Evolutionary conservation across 2,113 vertebrate genomes (phyloP).

Genomic region (Pampusana beccarii): DNA sequence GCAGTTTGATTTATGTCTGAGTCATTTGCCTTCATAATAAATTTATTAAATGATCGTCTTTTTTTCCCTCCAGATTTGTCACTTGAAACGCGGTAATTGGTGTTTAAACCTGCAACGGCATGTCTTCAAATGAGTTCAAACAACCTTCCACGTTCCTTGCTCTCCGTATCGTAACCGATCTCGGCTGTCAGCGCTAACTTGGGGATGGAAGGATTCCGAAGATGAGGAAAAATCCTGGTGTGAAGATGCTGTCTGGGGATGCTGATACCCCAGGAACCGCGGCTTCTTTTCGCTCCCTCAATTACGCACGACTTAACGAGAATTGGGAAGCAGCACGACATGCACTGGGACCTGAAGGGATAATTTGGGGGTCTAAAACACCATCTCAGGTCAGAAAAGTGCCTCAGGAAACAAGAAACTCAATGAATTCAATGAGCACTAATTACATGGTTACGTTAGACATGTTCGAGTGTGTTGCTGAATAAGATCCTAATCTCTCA

Average conservation of each 20-base stretch:
- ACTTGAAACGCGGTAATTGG: constrained; percentile 26
- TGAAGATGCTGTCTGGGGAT: neutral
- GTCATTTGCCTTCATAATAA: constrained; percentile 74
- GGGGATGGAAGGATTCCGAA: neutral
- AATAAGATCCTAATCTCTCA: neutral
- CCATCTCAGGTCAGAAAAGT: neutral
- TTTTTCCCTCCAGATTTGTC: constrained; percentile 59
- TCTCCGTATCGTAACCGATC: neutral
- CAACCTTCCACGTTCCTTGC: neutral
- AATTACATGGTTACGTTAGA: neutral
- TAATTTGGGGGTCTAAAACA: neutral
- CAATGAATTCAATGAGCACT: neutral
- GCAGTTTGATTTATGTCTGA: constrained; percentile 63
- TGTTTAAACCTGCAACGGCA: neutral
- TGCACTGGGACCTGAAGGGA: neutral
- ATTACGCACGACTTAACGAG: no score
- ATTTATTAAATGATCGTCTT: constrained; percentile 73
- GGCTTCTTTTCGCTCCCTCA: neutral
- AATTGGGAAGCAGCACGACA: neutral
- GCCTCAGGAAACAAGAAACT: neutral
- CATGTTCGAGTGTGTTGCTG: neutral
- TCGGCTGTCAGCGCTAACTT: neutral
- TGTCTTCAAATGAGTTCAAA: constrained; percentile 8
- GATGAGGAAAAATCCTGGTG: neutral
- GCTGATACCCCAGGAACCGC: neutral